Conservation (phyloP, 2,797 vertebrate species). For the Rhynchotus rufescens region DNA sequence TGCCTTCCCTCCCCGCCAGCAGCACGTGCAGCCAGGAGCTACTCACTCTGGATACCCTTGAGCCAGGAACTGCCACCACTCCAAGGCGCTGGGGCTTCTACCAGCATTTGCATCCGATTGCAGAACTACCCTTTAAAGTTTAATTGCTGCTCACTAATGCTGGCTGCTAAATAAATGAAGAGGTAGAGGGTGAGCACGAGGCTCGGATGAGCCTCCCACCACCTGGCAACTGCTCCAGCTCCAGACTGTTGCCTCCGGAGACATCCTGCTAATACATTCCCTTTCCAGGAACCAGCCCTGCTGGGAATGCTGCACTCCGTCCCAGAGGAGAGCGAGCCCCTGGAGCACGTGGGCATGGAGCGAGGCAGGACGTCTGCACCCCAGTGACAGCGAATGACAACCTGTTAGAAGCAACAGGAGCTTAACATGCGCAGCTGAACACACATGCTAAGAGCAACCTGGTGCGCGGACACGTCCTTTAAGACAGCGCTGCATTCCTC, state of each 20-base stretch:
- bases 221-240: neutral
- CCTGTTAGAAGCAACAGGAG: neutral
- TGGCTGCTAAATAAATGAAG: neutral
- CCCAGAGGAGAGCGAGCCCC: neutral
- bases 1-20: neutral
- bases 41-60: neutral
- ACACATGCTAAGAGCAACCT: neutral
- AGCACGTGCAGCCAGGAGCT: too few species aligned
- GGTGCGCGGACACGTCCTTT: rapidly evolving
- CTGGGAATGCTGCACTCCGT: neutral
- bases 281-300: neutral
- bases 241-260: neutral
- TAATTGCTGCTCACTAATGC: neutral
- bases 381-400: neutral
- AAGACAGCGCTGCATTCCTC: rapidly evolving
- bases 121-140: neutral
- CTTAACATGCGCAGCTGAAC: rapidly evolving
- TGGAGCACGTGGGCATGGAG: rapidly evolving
- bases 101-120: rapidly evolving
- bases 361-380: neutral
- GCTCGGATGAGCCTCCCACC: neutral
- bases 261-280: neutral
- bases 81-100: neutral
- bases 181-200: neutral
- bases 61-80: rapidly evolving